Base-by-base conservation (phyloP, 2,797 vertebrate genomes). In the Rousettus madagascariensis region DNA sequence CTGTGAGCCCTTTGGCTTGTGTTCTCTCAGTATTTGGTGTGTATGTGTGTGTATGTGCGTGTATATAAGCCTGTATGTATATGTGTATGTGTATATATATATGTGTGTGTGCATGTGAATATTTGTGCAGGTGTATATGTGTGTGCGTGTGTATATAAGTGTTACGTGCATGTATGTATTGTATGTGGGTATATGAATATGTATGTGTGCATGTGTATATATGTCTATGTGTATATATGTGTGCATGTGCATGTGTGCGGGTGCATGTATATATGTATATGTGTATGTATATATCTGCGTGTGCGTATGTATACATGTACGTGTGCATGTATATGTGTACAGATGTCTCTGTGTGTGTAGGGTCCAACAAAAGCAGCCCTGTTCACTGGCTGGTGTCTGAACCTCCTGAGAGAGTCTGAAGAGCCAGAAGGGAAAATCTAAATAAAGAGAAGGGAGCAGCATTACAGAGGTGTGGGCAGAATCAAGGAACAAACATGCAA, bases 141-240 rank as follows among this genome's bases (percentile, higher is more conserved):
- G 16, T 24, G 20, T 22, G 38, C 36, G 26, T 9, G 28, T 22
- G 12, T n/a, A 24, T 3, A 46, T 12, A 4, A 22, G 33, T 6
- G 36, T 15, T 15, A 15, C 38, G 9, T 3, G 9, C 33, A 6
- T 0, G 8, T 2, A 2, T 38, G 20, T 53, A 8, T 43, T 43
- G 8, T 43, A 43, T 15, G 2, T 38, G 16, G 1, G 9, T 22
- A 5, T 1, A 4, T 2, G 1, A 26, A 3, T 4, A 8, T 8
- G 6, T 19, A 13, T 11, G 20, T 53, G 13, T 46, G 8, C 1
- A 3, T 51, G 63, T 55, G 11, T 0, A 5, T 26, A 16, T 24
- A 4, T 41, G 22, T 7, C 10, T 33, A 4, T 53, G 11, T 9
- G 13, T 11, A 26, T 8, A 11, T 26, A n/a, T 26, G 12, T 24